phyloP scores from a whole-genome alignment of 2,113 vertebrate species.

The Leucopsar rothschildi region DNA sequence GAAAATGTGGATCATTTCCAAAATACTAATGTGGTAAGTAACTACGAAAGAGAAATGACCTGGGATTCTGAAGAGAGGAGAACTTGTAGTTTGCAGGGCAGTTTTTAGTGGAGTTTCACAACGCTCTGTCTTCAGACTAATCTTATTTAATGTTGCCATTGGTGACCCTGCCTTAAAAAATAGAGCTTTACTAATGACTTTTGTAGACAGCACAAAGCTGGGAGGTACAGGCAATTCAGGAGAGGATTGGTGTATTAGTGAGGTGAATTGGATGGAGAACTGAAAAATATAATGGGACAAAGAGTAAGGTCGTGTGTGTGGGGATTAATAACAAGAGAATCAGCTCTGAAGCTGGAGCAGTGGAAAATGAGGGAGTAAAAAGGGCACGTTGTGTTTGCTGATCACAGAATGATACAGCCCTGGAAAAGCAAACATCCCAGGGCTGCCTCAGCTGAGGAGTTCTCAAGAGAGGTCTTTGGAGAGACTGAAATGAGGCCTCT shows the following conservation, averaged over 20 bases:
- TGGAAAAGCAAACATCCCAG: background rate
- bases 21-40: constrained; percentile 32
- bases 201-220: background rate
- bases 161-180: constrained; percentile 13
- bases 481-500: background rate
- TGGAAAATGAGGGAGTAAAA: constrained; percentile 1
- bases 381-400: background rate
- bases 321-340: background rate
- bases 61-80: background rate
- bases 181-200: background rate
- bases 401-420: background rate
- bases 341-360: background rate
- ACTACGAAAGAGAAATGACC: constrained; percentile 21
- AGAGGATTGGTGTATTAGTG: background rate
- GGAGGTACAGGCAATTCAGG: background rate
- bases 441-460: background rate
- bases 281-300: background rate
- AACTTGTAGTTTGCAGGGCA: background rate
- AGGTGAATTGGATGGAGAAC: background rate
- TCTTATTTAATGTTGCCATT: constrained; percentile 18
- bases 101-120: background rate
- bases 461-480: background rate
- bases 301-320: background rate
- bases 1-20: constrained; percentile 44
- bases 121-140: background rate